Conservation (phyloP, 2,113 vertebrate genomes). For the Poeciliopsis turrubarensis region DNA sequence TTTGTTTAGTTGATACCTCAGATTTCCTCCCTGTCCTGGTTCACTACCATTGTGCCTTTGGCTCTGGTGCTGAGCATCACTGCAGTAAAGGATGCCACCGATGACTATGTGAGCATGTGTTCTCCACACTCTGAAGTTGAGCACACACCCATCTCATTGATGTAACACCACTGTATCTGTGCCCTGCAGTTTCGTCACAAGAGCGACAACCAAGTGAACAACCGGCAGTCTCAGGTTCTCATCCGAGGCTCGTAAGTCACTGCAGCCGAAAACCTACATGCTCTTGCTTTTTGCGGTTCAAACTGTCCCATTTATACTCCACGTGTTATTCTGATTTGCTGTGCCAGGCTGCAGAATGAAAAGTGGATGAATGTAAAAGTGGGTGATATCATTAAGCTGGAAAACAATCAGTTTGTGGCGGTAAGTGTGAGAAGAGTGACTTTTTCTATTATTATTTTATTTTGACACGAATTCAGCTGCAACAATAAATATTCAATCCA, state of each 20-base stretch:
- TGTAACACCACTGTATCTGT: conserved; percentile 15
- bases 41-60: conserved; percentile 99
- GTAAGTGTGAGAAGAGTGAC: conserved; percentile 76
- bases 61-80: conserved; percentile 96
- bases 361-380: conserved; percentile 96
- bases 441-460: background rate
- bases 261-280: background rate
- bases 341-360: conserved; percentile 87
- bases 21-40: conserved; percentile 96
- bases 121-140: background rate
- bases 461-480: background rate
- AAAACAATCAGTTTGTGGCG: conserved; percentile 96
- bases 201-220: conserved; percentile 98
- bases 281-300: background rate
- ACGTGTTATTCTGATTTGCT: background rate
- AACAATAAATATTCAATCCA: background rate
- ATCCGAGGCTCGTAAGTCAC: conserved; percentile 89
- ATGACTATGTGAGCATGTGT: conserved; percentile 89
- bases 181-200: conserved; percentile 91
- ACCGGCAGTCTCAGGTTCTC: conserved; percentile 94
- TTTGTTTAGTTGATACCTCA: conserved; percentile 90
- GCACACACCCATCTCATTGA: background rate
- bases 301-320: background rate
- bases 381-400: conserved; percentile 94
- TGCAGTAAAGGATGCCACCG: conserved; percentile 94